These are phyloP conservation scores for Catharus minimus DNA, from an alignment of 2,113 vertebrate species.

Conservation along the genomic window DNA sequence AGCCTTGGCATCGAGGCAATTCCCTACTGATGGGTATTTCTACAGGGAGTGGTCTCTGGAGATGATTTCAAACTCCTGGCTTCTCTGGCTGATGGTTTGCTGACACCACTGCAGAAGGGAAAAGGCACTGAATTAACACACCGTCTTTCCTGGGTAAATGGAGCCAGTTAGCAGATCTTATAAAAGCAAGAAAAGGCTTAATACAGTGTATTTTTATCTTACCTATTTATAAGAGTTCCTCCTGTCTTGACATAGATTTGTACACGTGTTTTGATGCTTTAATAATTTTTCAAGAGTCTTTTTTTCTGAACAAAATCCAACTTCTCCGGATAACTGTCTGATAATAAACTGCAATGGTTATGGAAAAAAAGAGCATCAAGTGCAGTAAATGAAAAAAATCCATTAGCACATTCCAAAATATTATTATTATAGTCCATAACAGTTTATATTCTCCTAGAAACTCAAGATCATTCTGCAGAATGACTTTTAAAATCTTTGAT, in stretches of 20 bases:
- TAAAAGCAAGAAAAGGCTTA: not conserved
- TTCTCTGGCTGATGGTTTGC: not conserved
- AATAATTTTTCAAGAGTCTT: not conserved
- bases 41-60: not conserved
- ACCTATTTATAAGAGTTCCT: not conserved
- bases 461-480: slow-evolving; percentile 2
- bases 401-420: not conserved
- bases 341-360: not conserved
- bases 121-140: not conserved
- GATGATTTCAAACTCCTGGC: not conserved
- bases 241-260: not conserved
- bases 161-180: not conserved
- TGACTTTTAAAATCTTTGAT: slow-evolving; percentile 32
- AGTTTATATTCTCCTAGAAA: not conserved
- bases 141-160: not conserved
- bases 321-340: not conserved
- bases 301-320: not conserved
- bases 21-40: not conserved
- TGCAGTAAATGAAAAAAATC: not conserved
- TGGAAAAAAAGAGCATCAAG: not conserved
- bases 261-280: not conserved
- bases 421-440: slow-evolving; percentile 5
- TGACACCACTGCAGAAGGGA: not conserved
- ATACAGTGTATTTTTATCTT: not conserved
- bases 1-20: not conserved